These are phyloP conservation scores for Bombus breviceps DNA, from an alignment of 1,140 invertebrate species.

Conservation along the genomic window DNA sequence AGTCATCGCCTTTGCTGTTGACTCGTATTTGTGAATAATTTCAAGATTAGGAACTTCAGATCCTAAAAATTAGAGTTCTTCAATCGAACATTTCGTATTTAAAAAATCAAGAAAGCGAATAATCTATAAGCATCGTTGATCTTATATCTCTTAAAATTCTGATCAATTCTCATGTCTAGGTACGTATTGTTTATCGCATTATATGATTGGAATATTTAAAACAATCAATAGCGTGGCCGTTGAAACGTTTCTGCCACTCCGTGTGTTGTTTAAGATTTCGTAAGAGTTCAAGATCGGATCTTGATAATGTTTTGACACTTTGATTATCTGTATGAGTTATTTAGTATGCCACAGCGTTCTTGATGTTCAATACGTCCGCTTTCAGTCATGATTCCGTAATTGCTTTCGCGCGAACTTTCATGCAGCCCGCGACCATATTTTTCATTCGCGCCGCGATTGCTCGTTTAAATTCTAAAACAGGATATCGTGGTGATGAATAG, in stretches of 20 bases:
- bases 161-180: neutral
- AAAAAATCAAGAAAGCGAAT: no score
- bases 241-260: neutral
- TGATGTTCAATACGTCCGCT: conserved; percentile 15
- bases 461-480: conserved; percentile 29
- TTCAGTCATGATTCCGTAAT: conserved; percentile 25
- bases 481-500: conserved; percentile 24
- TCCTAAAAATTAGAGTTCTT: no score
- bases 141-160: no score
- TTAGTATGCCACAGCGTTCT: neutral
- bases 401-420: conserved; percentile 23
- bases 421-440: conserved; percentile 31
- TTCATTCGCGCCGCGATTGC: conserved; percentile 7
- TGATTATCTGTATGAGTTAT: neutral
- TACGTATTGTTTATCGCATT: neutral
- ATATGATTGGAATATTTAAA: neutral
- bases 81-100: no score
- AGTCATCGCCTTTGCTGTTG: no score
- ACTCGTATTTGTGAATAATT: no score
- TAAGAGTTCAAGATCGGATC: neutral
- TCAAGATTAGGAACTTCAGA: no score
- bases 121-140: no score
- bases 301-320: neutral
- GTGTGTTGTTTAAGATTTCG: neutral
- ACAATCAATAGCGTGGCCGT: neutral